Conservation (phyloP, 2,888 invertebrate species). For the Stratiomys singularior region DNA sequence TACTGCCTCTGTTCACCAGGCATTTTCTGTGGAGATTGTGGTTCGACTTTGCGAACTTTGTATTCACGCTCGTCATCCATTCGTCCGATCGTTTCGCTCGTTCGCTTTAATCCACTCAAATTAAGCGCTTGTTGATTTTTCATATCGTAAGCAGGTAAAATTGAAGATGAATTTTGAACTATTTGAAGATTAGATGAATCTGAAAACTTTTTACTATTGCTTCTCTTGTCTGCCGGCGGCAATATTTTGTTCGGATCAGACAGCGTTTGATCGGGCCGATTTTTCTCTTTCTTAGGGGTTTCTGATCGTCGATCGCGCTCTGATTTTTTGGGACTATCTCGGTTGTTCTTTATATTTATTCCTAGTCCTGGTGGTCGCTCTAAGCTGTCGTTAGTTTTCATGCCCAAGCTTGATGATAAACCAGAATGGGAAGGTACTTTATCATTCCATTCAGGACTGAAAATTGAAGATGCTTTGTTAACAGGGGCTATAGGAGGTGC, state of each 20-base stretch:
- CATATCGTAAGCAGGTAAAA: slow-evolving; percentile 35
- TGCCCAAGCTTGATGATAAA: slow-evolving; percentile 49
- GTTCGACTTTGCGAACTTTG: slow-evolving; percentile 52
- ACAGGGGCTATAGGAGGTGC: slow-evolving; percentile 44
- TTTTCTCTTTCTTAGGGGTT: slow-evolving; percentile 63
- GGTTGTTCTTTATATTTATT: slow-evolving; percentile 55
- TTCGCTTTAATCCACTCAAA: slow-evolving; percentile 46
- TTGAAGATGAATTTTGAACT: neutral
- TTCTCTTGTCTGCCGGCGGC: slow-evolving; percentile 37
- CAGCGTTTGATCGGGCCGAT: slow-evolving; percentile 53
- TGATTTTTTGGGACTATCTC: slow-evolving; percentile 63
- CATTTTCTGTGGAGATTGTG: slow-evolving; percentile 44
- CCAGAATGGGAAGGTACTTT: slow-evolving; percentile 53
- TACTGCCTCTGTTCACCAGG: slow-evolving; percentile 20
- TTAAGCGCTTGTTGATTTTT: slow-evolving; percentile 47
- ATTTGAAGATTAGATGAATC: neutral
- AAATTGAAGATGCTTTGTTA: slow-evolving; percentile 58
- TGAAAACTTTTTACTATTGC: slow-evolving; percentile 12
- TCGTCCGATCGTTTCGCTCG: neutral
- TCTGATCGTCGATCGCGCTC: slow-evolving; percentile 54
- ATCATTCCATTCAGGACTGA: slow-evolving; percentile 65
- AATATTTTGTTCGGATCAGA: slow-evolving; percentile 8
- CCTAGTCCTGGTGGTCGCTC: slow-evolving; percentile 12
- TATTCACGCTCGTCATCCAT: slow-evolving; percentile 50
- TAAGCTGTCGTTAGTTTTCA: slow-evolving; percentile 43